These are phyloP conservation scores for Melanerpes aurifrons DNA, from an alignment of 2,113 vertebrate genomes.

Conservation along the genomic window DNA sequence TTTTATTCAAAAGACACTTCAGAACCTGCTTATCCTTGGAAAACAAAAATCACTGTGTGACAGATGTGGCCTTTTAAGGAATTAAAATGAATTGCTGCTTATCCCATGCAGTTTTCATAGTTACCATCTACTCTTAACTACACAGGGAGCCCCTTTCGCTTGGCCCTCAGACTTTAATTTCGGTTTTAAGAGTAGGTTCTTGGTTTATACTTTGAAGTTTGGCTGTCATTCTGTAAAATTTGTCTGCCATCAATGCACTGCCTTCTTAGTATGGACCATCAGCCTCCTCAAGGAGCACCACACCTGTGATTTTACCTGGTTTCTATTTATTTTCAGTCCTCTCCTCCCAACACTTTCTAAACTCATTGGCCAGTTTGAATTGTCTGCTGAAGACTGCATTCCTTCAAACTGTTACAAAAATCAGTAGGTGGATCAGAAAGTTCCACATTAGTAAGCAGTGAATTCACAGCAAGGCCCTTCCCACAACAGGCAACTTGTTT, in stretches of 20 bases:
- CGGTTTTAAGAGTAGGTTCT: not conserved
- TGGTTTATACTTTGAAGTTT: not conserved
- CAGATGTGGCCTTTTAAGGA: not conserved
- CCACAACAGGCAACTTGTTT: not conserved
- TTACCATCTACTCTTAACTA: accelerated
- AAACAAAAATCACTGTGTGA: not conserved
- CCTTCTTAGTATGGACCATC: accelerated
- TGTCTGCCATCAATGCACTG: not conserved
- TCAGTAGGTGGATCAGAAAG: not conserved
- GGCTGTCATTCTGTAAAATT: not conserved
- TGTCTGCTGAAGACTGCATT: not conserved
- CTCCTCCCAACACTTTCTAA: not conserved
- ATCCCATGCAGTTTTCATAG: not conserved
- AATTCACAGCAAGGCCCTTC: not conserved
- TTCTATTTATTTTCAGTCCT: not conserved
- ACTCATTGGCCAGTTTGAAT: not conserved
- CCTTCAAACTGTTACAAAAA: not conserved
- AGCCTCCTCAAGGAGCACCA: not conserved
- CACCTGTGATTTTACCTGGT: not conserved
- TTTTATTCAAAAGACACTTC: not conserved
- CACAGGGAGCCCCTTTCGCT: not conserved
- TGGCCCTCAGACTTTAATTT: not conserved
- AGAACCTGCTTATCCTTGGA: not conserved
- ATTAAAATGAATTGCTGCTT: not conserved
- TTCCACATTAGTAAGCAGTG: not conserved